Percentiles rank a stretch among this genome's conserved stretches.
phyloP scores from a whole-genome alignment of 2,113 vertebrate species.

The Ammospiza nelsoni region DNA sequence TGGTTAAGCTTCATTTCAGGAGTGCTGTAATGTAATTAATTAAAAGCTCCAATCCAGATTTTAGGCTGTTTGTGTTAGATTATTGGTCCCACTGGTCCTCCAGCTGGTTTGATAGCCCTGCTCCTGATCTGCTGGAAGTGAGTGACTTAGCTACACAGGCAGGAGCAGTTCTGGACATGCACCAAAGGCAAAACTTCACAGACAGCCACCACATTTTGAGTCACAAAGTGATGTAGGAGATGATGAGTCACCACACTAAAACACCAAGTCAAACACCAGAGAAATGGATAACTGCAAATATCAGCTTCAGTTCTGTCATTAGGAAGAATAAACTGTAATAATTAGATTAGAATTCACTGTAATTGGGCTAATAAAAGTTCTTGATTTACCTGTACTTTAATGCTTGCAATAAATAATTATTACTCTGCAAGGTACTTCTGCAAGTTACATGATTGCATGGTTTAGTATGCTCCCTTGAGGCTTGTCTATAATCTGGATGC shows the following conservation, averaged over 20 bases:
- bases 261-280: not conserved
- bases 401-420: not conserved
- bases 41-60: not conserved
- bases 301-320: not conserved
- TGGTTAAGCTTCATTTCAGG: not conserved
- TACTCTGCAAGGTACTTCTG: not conserved
- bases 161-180: not conserved
- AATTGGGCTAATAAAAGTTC: not conserved
- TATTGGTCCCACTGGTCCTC: not conserved
- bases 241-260: not conserved
- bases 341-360: not conserved
- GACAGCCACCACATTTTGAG: not conserved
- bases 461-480: not conserved
- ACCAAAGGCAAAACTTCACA: not conserved
- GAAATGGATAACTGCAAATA: not conserved
- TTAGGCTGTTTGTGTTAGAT: not conserved
- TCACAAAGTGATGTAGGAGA: not conserved
- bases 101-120: not conserved
- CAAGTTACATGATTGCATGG: not conserved
- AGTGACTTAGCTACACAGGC: not conserved
- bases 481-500: not conserved
- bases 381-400: not conserved
- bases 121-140: not conserved
- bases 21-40: not conserved
- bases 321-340: not conserved